phyloP scores from a whole-genome alignment of 2,888 invertebrate genomes.

The Amorpha juglandis region DNA sequence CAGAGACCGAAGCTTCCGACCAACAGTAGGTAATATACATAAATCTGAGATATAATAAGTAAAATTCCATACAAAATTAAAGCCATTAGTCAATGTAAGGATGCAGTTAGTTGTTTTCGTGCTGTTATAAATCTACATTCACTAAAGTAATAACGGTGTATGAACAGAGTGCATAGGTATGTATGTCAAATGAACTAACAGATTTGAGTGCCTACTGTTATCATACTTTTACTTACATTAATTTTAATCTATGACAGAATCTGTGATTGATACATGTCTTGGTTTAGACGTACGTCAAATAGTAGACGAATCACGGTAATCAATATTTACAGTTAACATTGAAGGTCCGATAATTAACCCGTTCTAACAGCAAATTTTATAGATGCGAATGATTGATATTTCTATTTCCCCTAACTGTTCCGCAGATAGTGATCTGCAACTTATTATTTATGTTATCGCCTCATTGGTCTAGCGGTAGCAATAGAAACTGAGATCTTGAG shows the following conservation, averaged over 20 bases:
- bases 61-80: slow-evolving; percentile 32
- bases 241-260: background rate
- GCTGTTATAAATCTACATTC: slow-evolving; percentile 8
- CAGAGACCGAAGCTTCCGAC: background rate
- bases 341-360: slow-evolving; percentile 20
- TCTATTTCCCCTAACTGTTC: slow-evolving; percentile 50
- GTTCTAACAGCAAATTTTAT: slow-evolving; percentile 42
- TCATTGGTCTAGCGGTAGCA: too few species aligned
- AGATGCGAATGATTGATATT: slow-evolving; percentile 51
- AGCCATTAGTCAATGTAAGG: slow-evolving; percentile 40
- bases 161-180: background rate
- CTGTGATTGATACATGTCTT: slow-evolving; percentile 8
- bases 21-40: slow-evolving; percentile 27
- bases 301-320: background rate
- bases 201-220: background rate
- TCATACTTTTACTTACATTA: background rate
- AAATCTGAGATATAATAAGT: slow-evolving; percentile 37
- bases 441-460: background rate
- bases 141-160: slow-evolving; percentile 1
- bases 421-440: too few species aligned
- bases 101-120: slow-evolving; percentile 33
- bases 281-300: background rate
- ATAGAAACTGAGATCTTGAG: too few species aligned
- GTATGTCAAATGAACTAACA: background rate
- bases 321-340: slow-evolving; percentile 7